Evolutionary conservation across 2,888 invertebrate genomes (phyloP).

Genomic region (Macaria liturata): DNA sequence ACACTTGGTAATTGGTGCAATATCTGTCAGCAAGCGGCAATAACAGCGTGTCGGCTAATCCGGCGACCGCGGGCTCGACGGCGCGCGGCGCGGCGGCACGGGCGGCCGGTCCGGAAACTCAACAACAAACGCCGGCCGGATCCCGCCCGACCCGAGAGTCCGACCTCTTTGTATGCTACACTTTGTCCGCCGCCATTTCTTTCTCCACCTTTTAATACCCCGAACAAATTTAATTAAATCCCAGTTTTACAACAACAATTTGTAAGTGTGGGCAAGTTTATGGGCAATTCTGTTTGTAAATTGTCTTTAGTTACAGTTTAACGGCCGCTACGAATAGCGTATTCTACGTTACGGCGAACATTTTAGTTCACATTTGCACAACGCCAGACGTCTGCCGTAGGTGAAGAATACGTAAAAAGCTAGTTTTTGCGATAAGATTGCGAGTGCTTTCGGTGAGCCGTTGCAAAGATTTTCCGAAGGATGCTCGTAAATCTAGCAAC

Average conservation of each 20-base stretch:
- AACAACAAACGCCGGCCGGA: constrained; percentile 29
- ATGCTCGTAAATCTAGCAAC: constrained; percentile 41
- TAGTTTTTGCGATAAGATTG: constrained; percentile 1
- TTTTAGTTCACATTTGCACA: neutral
- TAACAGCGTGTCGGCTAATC: constrained; percentile 29
- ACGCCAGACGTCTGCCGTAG: neutral
- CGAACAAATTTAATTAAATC: constrained; percentile 14
- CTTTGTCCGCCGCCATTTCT: constrained; percentile 30
- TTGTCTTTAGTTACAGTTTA: constrained; percentile 2
- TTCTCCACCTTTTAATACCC: constrained; percentile 10
- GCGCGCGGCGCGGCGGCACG: constrained; percentile 10
- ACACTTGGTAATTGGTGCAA: constrained; percentile 22
- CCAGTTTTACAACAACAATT: constrained; percentile 10
- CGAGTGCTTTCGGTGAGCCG: constrained; percentile 9
- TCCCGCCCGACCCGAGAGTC: constrained; percentile 32
- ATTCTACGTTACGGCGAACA: neutral
- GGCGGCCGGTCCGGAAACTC: constrained; percentile 21
- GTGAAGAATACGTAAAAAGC: neutral
- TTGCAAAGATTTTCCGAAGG: constrained; percentile 24
- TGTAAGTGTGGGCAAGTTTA: constrained; percentile 2
- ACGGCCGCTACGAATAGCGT: neutral
- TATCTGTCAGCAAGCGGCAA: constrained; percentile 27
- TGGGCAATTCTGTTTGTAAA: constrained; percentile 8
- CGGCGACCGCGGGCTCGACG: constrained; percentile 4
- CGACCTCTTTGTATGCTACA: constrained; percentile 22